These are phyloP conservation scores for Podotricha telesiphe DNA, from an alignment of 2,888 invertebrate genomes.

Conservation along the genomic window DNA sequence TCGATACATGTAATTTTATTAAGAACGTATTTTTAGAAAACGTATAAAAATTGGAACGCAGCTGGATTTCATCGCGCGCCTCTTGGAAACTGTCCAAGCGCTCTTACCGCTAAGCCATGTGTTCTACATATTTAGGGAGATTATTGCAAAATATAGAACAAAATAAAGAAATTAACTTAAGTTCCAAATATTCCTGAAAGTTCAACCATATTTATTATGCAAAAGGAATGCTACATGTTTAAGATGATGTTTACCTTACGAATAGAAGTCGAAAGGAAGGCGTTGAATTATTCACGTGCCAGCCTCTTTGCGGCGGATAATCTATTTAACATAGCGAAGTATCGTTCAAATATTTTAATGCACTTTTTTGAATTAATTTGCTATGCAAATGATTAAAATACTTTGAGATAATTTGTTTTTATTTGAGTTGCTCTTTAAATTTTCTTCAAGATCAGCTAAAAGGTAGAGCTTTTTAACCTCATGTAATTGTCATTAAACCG, in stretches of 20 bases:
- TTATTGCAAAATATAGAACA: background rate
- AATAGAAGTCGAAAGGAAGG: slow-evolving; percentile 30
- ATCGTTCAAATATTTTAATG: slow-evolving; percentile 21
- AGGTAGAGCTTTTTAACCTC: no score
- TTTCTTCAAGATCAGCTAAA: no score
- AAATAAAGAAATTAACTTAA: background rate
- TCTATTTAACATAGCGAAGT: slow-evolving; percentile 32
- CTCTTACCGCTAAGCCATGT: no score
- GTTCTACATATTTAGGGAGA: no score
- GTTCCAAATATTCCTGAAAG: background rate
- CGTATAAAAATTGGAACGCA: no score
- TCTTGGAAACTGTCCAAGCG: no score
- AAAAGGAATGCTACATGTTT: slow-evolving; percentile 16
- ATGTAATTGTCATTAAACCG: no score
- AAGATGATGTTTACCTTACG: slow-evolving; percentile 31
- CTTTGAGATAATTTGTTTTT: no score
- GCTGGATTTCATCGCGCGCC: no score
- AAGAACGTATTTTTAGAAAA: no score
- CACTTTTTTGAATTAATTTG: background rate
- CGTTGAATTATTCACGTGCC: slow-evolving; percentile 38
- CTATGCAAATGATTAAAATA: background rate
- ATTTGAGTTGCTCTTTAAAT: no score
- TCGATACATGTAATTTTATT: no score
- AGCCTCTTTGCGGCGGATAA: slow-evolving; percentile 36
- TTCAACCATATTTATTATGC: slow-evolving; percentile 9